Percentiles rank a stretch among this genome's conserved stretches.
Conservation (phyloP, 2,113 vertebrate genomes). For the Pimephales promelas region DNA sequence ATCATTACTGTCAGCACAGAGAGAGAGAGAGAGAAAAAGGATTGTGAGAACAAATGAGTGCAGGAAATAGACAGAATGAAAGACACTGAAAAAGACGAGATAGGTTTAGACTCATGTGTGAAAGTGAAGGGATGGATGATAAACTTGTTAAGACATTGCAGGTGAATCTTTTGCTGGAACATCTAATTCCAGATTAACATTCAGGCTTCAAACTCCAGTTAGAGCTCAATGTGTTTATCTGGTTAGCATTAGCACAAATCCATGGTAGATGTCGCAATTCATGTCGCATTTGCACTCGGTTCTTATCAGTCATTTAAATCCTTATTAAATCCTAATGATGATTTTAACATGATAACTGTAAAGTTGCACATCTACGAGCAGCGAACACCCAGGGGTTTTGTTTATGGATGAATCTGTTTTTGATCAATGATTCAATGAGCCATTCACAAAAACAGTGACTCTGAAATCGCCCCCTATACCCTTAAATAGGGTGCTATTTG, state of each 20-base stretch:
- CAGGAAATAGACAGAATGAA: conserved; percentile 11
- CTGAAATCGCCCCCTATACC: too few species aligned
- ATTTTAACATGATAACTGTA: too few species aligned
- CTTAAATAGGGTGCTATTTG: too few species aligned
- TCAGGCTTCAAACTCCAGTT: neutral
- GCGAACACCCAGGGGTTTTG: too few species aligned
- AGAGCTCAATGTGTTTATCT: neutral
- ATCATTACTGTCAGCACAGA: conserved; percentile 56
- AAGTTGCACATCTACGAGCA: too few species aligned
- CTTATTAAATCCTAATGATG: too few species aligned
- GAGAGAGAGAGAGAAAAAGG: conserved; percentile 4
- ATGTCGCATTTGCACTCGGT: too few species aligned
- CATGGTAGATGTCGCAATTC: neutral
- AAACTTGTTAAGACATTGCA: neutral
- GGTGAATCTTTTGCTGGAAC: neutral
- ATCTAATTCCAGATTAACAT: neutral
- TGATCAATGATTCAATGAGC: too few species aligned
- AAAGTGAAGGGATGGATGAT: neutral
- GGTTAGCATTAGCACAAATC: neutral
- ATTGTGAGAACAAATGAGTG: neutral
- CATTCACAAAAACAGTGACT: too few species aligned
- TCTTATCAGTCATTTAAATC: too few species aligned
- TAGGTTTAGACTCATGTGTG: neutral
- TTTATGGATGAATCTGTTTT: too few species aligned
- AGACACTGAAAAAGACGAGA: conserved; percentile 16